Base-by-base conservation (phyloP, 2,888 invertebrate genomes). In the Spodoptera picta region DNA sequence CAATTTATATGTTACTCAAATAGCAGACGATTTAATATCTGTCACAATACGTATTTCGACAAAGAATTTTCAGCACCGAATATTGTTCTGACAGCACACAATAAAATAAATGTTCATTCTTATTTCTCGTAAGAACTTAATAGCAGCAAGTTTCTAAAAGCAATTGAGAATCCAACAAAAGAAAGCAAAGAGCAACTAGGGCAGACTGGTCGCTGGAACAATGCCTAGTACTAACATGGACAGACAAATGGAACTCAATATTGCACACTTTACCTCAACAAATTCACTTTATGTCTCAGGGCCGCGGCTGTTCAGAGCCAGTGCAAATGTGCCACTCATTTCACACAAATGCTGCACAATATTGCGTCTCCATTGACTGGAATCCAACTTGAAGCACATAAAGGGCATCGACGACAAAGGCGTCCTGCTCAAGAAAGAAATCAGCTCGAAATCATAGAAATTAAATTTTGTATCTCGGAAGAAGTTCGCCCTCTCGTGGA, bases 401-500 rank as follows among this genome's bases (percentile, higher is more conserved):
- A 92, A 92, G 84, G 89, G 82, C 86, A 84, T 82, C 83, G 83
- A 85, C 85, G 85, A 89, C 87, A 91, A 91, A 89, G 82, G 86
- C 77, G 75, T 62, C 36, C 74, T 81, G 79, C 83, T 86, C 84
- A 75, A 79, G 80, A 83, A 84, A 85, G 88, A 86, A 87, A 84
- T 84, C 84, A 84, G 84, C 85, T 85, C 83, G 82, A 87, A 92
- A 87, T 90, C 87, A 87, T 86, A 89, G 85, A 91, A 92, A 92
- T 92, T 91, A 87, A 90, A 90, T 90, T 90, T 88, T 88, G 87
- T 89, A 87, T 88, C 88, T 86, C 80, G 77, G 82, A 85, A 87
- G 85, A 86, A 88, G 87, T 88, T 88, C 78, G 83, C 77, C 82
- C 69, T 75, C 75, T 79, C 83, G 75, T 77, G 56, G 70, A 70